phyloP scores from a whole-genome alignment of 2,113 vertebrate species.

The Cyanoramphus novaezelandiae region DNA sequence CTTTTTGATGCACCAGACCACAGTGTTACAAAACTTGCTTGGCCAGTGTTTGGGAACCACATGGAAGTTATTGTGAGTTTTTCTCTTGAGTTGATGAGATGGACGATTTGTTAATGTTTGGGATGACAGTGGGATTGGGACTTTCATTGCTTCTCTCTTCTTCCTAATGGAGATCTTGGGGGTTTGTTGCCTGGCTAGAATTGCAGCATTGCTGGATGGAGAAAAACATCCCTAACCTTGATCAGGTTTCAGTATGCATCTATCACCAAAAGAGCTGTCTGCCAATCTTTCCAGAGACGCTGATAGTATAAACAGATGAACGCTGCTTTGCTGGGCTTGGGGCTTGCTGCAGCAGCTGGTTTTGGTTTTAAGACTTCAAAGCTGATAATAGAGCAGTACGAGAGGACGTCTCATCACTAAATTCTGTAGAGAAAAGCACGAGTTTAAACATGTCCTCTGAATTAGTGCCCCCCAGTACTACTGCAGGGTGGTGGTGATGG shows the following conservation, averaged over 20 bases:
- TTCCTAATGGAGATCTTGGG: slow-evolving; percentile 47
- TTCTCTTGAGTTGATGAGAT: background rate
- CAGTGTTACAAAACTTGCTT: background rate
- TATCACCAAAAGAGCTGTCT: slow-evolving; percentile 51
- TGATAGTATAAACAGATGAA: slow-evolving; percentile 59
- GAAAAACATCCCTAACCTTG: slow-evolving; percentile 24
- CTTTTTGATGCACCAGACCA: background rate
- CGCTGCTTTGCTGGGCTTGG: background rate
- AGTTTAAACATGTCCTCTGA: background rate
- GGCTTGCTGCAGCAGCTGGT: slow-evolving; percentile 58
- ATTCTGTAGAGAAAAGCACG: background rate
- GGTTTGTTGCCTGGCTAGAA: slow-evolving; percentile 39
- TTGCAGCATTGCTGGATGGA: slow-evolving; percentile 23
- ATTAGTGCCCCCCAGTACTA: background rate
- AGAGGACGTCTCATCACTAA: slow-evolving; percentile 2
- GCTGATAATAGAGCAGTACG: background rate
- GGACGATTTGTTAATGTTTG: slow-evolving; percentile 10
- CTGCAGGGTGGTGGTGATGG: background rate
- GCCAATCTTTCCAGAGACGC: slow-evolving; percentile 43
- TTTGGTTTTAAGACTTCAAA: slow-evolving; percentile 72
- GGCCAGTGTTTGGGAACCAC: background rate
- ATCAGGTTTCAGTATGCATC: slow-evolving; percentile 51
- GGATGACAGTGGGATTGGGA: background rate
- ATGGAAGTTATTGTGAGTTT: slow-evolving; percentile 23
- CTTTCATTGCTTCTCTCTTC: slow-evolving; percentile 3